Conservation (phyloP, 2,797 vertebrate genomes). For the Gallinago stenura region DNA sequence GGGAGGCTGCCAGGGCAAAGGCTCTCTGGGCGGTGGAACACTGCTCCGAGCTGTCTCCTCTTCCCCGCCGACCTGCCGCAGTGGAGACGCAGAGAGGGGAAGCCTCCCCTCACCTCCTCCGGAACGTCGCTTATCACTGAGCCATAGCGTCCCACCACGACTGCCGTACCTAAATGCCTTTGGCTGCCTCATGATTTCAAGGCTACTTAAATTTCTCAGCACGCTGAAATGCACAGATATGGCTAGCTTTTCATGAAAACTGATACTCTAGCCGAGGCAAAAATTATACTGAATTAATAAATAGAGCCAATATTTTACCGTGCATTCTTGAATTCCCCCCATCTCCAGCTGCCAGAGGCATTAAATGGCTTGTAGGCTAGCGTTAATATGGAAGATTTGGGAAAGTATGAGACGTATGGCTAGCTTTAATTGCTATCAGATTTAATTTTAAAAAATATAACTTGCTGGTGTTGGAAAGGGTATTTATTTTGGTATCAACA, state of each 20-base stretch:
- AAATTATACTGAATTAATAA: conserved; percentile 31
- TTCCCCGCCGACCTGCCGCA: accelerated
- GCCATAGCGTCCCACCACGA: neutral
- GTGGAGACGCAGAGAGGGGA: neutral
- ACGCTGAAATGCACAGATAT: neutral
- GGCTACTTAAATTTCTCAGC: neutral
- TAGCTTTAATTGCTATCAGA: conserved; percentile 43
- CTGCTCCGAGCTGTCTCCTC: neutral
- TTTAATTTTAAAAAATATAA: conserved; percentile 34
- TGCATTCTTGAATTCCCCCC: conserved; percentile 26
- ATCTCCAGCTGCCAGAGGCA: conserved; percentile 48
- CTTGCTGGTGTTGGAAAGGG: neutral
- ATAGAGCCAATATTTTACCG: neutral
- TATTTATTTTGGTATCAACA: conserved; percentile 10
- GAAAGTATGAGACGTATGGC: neutral
- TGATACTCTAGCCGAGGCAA: accelerated
- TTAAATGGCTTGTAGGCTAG: conserved; percentile 28
- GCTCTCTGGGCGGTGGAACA: neutral
- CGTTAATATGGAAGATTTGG: neutral
- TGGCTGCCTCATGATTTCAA: neutral
- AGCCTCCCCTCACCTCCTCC: accelerated
- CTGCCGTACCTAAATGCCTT: neutral
- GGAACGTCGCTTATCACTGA: accelerated
- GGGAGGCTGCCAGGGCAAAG: neutral
- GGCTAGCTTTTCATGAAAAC: neutral